phyloP scores from a whole-genome alignment of 2,113 vertebrate species.

The Eleginops maclovinus region DNA sequence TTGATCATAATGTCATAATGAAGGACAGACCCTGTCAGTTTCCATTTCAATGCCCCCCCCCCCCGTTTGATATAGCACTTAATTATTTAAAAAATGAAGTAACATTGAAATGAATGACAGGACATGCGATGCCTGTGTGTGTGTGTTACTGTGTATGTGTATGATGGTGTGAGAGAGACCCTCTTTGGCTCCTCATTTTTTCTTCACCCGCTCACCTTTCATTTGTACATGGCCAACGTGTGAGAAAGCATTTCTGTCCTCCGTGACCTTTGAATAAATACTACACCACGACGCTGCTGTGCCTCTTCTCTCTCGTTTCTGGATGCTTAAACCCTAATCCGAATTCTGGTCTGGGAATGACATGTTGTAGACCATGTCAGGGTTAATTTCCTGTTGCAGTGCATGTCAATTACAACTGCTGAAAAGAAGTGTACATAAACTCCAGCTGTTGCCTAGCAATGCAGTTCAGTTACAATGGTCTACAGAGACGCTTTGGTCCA shows the following conservation, averaged over 20 bases:
- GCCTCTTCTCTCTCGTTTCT: background rate
- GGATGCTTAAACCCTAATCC: background rate
- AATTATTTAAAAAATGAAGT: conserved; percentile 57
- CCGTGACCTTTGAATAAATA: conserved; percentile 72
- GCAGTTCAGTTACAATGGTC: too few species aligned
- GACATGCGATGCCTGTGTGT: conserved; percentile 31
- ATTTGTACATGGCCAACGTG: conserved; percentile 55
- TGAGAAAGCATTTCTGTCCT: conserved; percentile 52
- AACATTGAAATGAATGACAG: conserved; percentile 36
- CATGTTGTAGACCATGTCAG: too few species aligned
- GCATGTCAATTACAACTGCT: too few species aligned
- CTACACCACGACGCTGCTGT: conserved; percentile 8
- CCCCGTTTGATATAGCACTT: conserved; percentile 55
- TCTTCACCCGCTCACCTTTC: conserved; percentile 21
- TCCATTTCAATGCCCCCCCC: background rate
- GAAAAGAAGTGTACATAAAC: too few species aligned
- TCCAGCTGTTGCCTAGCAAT: background rate
- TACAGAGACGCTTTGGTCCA: too few species aligned
- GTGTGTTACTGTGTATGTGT: conserved; percentile 44
- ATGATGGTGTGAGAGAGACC: conserved; percentile 3
- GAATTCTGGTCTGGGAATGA: too few species aligned
- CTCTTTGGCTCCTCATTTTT: background rate
- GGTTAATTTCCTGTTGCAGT: too few species aligned
- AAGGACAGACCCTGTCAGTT: background rate
- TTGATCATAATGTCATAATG: background rate